Evolutionary conservation across 2,113 vertebrate species (phyloP).

Genomic region (Macquaria ambigua): DNA sequence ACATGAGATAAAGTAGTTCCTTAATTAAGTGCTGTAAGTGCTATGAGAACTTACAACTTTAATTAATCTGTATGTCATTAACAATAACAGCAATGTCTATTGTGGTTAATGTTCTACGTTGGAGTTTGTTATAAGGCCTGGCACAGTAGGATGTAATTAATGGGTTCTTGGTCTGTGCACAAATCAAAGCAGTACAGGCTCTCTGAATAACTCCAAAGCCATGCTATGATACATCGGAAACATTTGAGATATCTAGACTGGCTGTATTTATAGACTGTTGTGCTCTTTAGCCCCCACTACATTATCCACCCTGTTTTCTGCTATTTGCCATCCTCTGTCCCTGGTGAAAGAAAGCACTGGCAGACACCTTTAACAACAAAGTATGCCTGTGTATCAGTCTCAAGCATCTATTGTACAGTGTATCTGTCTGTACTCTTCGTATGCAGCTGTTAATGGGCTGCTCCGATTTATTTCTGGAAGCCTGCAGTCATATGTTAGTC

Average conservation of each 20-base stretch:
- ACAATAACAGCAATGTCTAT: not conserved
- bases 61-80: conserved; percentile 3
- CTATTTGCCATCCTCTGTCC: conserved; percentile 9
- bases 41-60: not conserved
- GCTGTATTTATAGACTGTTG: conserved; percentile 57
- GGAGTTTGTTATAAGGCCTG: conserved; percentile 7
- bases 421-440: conserved; percentile 26
- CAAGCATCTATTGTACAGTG: conserved; percentile 35
- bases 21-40: not conserved
- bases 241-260: conserved; percentile 37
- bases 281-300: not conserved
- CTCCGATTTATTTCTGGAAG: conserved; percentile 74
- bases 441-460: conserved; percentile 60
- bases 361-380: conserved; percentile 15
- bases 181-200: not conserved
- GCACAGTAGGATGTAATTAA: conserved; percentile 8
- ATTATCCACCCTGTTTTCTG: conserved; percentile 5
- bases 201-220: conserved; percentile 15
- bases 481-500: conserved; percentile 70
- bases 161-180: not conserved
- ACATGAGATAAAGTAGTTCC: not conserved
- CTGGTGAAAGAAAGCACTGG: conserved; percentile 5
- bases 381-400: conserved; percentile 27
- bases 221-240: conserved; percentile 16
- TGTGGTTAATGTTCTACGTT: conserved; percentile 3